Percentiles rank a stretch among this genome's conserved stretches.
These are phyloP conservation scores for Lonchura striata DNA, from an alignment of 2,113 vertebrate genomes.

Conservation along the genomic window DNA sequence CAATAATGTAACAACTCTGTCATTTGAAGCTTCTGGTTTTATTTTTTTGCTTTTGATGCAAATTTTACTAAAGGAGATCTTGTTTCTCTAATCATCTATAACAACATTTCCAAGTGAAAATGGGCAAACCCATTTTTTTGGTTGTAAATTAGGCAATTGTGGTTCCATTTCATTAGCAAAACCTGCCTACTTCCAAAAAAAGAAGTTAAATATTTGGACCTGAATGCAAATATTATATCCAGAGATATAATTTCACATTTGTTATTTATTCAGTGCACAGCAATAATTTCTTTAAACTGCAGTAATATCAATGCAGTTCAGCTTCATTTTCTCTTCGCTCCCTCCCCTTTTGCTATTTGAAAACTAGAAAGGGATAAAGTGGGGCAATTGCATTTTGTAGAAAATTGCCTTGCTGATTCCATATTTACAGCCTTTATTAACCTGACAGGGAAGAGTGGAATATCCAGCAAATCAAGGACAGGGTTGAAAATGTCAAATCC, in stretches of 20 bases:
- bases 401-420: background rate
- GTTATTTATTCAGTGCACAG: background rate
- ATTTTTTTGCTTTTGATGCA: background rate
- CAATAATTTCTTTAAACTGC: background rate
- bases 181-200: background rate
- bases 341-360: background rate
- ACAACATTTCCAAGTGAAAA: background rate
- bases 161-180: background rate
- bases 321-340: background rate
- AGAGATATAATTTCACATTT: background rate
- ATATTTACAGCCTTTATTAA: constrained; percentile 42
- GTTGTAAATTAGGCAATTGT: background rate
- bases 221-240: background rate
- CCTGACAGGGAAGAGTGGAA: background rate
- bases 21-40: background rate
- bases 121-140: accelerated
- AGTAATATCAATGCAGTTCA: background rate
- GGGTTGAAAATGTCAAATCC: constrained; percentile 51
- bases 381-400: background rate
- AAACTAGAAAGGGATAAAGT: background rate
- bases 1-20: background rate
- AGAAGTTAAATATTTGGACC: background rate
- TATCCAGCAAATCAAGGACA: constrained; percentile 20
- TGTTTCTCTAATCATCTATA: background rate
- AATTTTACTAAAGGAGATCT: background rate